Percentiles rank a stretch among this genome's conserved stretches.
Evolutionary conservation across 1,140 invertebrate species (phyloP).

Genomic region (Littorina saxatilis): DNA sequence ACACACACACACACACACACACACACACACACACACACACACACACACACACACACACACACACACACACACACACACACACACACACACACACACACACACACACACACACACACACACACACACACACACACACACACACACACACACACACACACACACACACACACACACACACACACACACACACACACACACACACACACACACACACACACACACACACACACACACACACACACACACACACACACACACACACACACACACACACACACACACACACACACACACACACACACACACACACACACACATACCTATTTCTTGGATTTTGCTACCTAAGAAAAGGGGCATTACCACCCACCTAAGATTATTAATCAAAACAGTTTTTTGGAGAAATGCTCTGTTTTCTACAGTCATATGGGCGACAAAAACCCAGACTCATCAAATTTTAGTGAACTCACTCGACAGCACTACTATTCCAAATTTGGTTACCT

Average conservation of each 20-base stretch:
- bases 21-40: background rate
- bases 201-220: constrained; percentile 28
- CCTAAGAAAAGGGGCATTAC: no score
- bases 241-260: constrained; percentile 3
- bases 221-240: constrained; percentile 25
- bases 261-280: constrained; percentile 16
- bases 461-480: no score
- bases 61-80: constrained; percentile 12
- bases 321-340: no score
- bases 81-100: constrained; percentile 23
- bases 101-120: constrained; percentile 7
- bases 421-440: no score
- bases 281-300: background rate
- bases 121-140: background rate
- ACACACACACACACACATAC: no score
- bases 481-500: no score
- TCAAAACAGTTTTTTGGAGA: no score
- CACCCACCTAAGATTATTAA: no score
- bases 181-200: constrained; percentile 20
- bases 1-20: constrained; percentile 16
- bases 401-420: no score
- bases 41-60: constrained; percentile 7
- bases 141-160: constrained; percentile 15
- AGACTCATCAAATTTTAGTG: no score
- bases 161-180: constrained; percentile 9